Conservation (phyloP, 2,797 vertebrate genomes). For the Lacerta bilineata region DNA sequence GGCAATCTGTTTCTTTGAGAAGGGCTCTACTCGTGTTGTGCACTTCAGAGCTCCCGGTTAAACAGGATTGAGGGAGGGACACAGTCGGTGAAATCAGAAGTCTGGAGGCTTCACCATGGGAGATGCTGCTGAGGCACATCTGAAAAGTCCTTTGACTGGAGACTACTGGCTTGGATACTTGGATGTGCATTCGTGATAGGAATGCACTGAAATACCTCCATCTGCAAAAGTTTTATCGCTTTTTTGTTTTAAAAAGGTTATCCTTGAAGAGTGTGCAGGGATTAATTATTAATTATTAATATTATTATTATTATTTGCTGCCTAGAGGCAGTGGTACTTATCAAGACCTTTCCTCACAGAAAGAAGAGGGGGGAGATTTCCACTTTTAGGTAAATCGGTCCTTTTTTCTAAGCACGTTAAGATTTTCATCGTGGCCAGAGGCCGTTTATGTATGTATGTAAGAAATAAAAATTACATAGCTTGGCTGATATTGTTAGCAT, state of each 20-base stretch:
- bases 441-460: not conserved
- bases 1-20: constrained; percentile 40
- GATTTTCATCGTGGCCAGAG: not conserved
- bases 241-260: constrained; percentile 40
- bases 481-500: not conserved
- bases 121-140: not conserved
- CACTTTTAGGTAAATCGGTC: not conserved
- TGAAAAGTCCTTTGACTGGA: constrained; percentile 10
- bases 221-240: constrained; percentile 54
- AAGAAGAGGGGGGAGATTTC: not conserved
- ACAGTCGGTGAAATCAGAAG: constrained; percentile 50
- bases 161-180: constrained; percentile 41
- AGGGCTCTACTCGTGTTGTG: constrained; percentile 44
- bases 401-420: not conserved
- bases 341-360: constrained; percentile 32
- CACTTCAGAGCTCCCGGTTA: constrained; percentile 57
- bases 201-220: constrained; percentile 60
- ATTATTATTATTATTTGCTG: too few species aligned
- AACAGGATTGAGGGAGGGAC: constrained; percentile 34
- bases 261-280: constrained; percentile 29
- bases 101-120: constrained; percentile 28
- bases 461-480: too few species aligned
- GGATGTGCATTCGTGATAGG: constrained; percentile 29
- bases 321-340: constrained; percentile 3
- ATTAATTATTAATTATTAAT: not conserved